Evolutionary conservation across 2,888 invertebrate species (phyloP).

Genomic region (Dynastes tityus): DNA sequence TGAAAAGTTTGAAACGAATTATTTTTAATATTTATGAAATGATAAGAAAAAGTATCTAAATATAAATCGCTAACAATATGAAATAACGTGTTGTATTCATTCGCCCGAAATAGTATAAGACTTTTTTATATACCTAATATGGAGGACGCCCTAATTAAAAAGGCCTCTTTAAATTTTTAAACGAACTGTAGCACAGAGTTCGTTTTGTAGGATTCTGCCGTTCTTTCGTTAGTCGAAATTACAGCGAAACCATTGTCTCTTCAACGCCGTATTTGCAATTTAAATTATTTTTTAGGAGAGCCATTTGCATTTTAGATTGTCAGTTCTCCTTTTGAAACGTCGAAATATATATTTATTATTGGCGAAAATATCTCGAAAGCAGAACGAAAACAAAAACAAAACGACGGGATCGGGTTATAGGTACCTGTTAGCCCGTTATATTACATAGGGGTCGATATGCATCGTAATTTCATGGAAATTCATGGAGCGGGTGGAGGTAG

Average conservation of each 20-base stretch:
- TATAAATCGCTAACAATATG: too few relatives aligned
- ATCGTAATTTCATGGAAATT: neutral
- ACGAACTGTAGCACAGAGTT: neutral
- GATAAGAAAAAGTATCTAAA: too few relatives aligned
- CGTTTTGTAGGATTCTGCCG: neutral
- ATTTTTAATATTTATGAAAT: too few relatives aligned
- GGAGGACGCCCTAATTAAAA: slow-evolving; percentile 1
- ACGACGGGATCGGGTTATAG: neutral
- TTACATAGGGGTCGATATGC: neutral
- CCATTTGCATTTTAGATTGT: slow-evolving; percentile 32
- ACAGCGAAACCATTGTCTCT: slow-evolving; percentile 10
- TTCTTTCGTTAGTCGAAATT: neutral
- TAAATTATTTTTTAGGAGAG: slow-evolving; percentile 29
- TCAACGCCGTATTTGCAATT: slow-evolving; percentile 25
- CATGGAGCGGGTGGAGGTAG: neutral
- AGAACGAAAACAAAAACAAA: neutral
- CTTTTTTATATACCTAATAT: neutral
- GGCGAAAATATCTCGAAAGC: slow-evolving; percentile 6
- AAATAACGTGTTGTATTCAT: too few relatives aligned
- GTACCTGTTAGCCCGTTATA: neutral
- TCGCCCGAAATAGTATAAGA: neutral
- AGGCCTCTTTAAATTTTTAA: slow-evolving; percentile 13
- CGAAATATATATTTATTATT: neutral
- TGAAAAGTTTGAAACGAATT: too few relatives aligned
- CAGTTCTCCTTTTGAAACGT: neutral